Evolutionary conservation across 2,113 vertebrate genomes (phyloP), one percentile per base, ranked within the genome.

Genomic region (Furnarius figulus): DNA sequence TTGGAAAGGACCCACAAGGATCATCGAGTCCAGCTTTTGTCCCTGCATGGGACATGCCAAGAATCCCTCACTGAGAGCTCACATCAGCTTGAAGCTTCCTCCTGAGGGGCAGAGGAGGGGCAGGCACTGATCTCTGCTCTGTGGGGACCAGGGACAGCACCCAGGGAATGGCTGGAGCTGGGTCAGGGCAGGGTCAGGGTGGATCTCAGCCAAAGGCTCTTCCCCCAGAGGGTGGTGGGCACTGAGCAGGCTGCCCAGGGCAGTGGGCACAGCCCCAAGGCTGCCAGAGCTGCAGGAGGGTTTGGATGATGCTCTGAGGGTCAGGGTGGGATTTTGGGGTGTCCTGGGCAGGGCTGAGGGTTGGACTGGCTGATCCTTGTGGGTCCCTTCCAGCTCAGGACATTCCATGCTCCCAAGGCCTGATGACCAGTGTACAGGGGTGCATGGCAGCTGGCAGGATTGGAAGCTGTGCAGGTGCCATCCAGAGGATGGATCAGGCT

Each of bases 101-200:
- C 28, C 5, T 3, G 53, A 52, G 52, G 33, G n/a, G n/a, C n/a
- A n/a, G n/a, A n/a, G n/a, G n/a, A n/a, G n/a, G n/a, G 16, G 23
- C 59, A 61, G 59, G 20, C 53, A 59, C 33, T 15, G 3, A 3
- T 4, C 61, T 46, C 22, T 89, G 46, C 53, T 25, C 37, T 11
- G 24, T 4, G 58, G 10, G 7, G 27, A 31, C 4, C n/a, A 67
- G 52, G 22, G 44, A 59, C 22, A 61, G 61, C 4, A 53, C 7
- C 23, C 28, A 30, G 37, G 58, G 28, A 62, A 6, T 0, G 4
- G 6, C 33, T n/a, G 46, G 52, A 75, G 33, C 23, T 67, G 15
- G 13, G 61, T 1, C 44, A 82, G 52, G 27, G 0, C 0, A 4
- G 4, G 8, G 0, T 5, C 0, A 24, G 37, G 19, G 0, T 20